Conservation (phyloP, 2,113 vertebrate species). For the Elaphurus davidianus region DNA sequence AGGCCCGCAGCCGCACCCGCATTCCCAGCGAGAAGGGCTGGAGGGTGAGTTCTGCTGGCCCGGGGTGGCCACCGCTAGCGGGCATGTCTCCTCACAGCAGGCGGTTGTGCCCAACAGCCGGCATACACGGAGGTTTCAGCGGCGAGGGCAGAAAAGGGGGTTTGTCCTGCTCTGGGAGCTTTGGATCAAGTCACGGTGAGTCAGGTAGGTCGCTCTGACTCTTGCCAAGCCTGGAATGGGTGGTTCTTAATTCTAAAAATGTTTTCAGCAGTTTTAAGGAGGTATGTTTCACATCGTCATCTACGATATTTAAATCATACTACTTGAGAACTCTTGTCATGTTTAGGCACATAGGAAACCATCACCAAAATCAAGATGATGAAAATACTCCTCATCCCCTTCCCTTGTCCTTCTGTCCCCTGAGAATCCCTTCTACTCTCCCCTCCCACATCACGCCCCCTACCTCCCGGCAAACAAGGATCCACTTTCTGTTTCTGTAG, state of each 20-base stretch:
- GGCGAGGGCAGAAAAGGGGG: neutral
- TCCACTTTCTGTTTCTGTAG: neutral
- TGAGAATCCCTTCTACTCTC: neutral
- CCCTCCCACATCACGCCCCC: no score
- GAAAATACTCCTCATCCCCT: neutral
- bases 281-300: neutral
- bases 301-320: neutral
- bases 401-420: neutral
- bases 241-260: neutral
- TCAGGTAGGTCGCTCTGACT: neutral
- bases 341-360: neutral
- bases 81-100: neutral
- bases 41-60: no score
- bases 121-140: neutral
- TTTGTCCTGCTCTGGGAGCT: neutral
- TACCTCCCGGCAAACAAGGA: neutral
- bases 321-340: neutral
- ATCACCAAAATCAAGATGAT: neutral
- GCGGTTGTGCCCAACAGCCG: neutral
- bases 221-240: neutral
- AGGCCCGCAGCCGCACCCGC: accelerated
- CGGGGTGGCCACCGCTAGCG: accelerated
- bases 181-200: neutral
- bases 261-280: neutral
- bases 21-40: neutral